Evolutionary conservation across 2,888 invertebrate species (phyloP), one percentile per base, ranked within the genome.

Genomic region (Charanyca ferruginea): DNA sequence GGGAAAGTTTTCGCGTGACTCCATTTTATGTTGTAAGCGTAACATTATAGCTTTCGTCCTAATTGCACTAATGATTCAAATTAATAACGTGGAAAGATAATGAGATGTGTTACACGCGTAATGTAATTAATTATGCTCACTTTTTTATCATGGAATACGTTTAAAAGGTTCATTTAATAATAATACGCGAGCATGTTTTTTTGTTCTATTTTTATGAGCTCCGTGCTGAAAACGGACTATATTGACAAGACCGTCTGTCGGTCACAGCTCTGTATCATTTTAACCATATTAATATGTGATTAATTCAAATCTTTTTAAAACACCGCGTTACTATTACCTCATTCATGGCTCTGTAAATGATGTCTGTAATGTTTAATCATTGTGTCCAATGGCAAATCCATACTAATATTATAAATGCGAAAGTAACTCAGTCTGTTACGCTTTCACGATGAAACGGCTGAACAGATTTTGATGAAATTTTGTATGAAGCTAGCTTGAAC

Each of bases 61-160:
- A 88, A 89, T 87, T 87, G 85, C 83, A 85, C 77, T 82, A 85
- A 85, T 84, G 84, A 83, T 81, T 79, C 80, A 83, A 86, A 88
- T 88, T 87, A 87, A 87, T 88, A 81, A 85, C 79, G 81, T 74
- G 78, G 77, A 87, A 88, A 81, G 79, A 85, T 88, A 86, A 86
- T 84, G 81, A 83, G 83, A 73, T 83, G 80, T 83, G 82, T 84
- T 73, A 85, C 83, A 83, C 81, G 79, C 80, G 71, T 78, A 72
- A 76, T 79, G 62, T 81, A 80, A 87, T 88, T 85, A 85, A 83
- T 78, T 68, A 77, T 52, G 70, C 42, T 51, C 38, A 62, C 52
- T 57, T 78, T 68, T 65, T 77, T 66, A 68, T 77, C 64, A 73
- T 64, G 60, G 54, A 67, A 67, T 70, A 41, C 69, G 57, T 66